A percentile compares a stretch with the other conserved stretches of the same genome.
Evolutionary conservation across 2,888 invertebrate genomes (phyloP).

Genomic region (Carabus problematicus): DNA sequence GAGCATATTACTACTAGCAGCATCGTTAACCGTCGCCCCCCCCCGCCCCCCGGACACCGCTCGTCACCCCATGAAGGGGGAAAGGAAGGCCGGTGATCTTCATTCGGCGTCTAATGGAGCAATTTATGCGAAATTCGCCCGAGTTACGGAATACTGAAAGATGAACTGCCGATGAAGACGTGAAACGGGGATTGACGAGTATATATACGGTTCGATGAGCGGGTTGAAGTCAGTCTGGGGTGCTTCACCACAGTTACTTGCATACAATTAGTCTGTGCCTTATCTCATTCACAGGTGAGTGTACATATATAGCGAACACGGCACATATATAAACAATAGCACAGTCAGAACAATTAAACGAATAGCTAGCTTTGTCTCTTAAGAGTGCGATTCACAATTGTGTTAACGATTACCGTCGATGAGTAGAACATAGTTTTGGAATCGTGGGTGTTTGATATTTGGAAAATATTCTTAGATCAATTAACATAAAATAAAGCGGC

Average conservation of each 20-base stretch:
- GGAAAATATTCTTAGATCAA: no score
- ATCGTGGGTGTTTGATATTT: no score
- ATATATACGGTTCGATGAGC: constrained; percentile 8
- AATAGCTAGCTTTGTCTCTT: no score
- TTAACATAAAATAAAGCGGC: no score
- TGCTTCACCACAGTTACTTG: constrained; percentile 19
- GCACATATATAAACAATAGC: no score
- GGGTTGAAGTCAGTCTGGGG: constrained; percentile 26
- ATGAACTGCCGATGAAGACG: constrained; percentile 13
- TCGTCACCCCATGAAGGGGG: constrained; percentile 2
- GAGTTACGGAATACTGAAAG: constrained; percentile 29
- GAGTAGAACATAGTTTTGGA: no score
- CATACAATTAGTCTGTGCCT: constrained; percentile 16
- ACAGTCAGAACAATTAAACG: no score
- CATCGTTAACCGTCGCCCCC: constrained; percentile 21
- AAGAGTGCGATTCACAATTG: no score
- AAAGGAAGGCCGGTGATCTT: constrained; percentile 24
- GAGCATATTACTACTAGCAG: no score
- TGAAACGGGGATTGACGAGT: constrained; percentile 6
- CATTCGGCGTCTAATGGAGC: constrained; percentile 27
- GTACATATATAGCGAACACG: background rate
- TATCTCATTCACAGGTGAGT: constrained; percentile 22
- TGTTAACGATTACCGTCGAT: no score
- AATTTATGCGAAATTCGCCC: constrained; percentile 30
- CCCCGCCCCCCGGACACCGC: constrained; percentile 8